Percentiles rank a stretch among this genome's conserved stretches.
phyloP scores from a whole-genome alignment of 2,888 invertebrate species.

The Ctenicera cuprea region DNA sequence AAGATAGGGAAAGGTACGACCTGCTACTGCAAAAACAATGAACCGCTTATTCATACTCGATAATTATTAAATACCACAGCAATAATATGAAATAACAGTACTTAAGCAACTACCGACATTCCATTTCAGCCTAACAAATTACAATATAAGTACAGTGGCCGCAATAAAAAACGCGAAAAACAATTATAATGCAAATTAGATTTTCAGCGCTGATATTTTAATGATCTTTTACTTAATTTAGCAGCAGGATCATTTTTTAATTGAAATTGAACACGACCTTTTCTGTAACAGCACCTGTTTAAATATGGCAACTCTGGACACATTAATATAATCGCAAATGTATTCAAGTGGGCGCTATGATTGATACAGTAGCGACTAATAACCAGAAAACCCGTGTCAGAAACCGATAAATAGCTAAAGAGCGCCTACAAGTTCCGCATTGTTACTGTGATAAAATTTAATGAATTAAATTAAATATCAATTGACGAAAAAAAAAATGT shows the following conservation, averaged over 20 bases:
- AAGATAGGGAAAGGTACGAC: background rate
- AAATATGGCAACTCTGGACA: background rate
- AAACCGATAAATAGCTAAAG: background rate
- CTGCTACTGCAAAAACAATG: background rate
- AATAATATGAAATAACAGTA: constrained; percentile 26
- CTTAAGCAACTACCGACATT: constrained; percentile 7
- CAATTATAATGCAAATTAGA: constrained; percentile 24
- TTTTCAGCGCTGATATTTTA: background rate
- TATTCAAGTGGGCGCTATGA: constrained; percentile 2
- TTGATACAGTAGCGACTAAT: constrained; percentile 10
- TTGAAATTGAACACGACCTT: background rate
- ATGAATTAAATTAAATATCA: too few relatives aligned
- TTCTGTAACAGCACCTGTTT: background rate
- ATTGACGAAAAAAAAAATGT: too few relatives aligned
- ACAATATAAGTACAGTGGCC: background rate
- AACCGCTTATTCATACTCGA: background rate
- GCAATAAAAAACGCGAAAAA: background rate
- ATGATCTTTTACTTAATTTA: constrained; percentile 6
- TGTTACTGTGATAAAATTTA: background rate
- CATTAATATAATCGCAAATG: constrained; percentile 9
- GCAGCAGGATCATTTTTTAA: background rate
- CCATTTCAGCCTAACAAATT: constrained; percentile 6
- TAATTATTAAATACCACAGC: constrained; percentile 8
- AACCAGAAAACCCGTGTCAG: constrained; percentile 9
- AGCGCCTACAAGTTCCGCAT: constrained; percentile 9